phyloP scores from a whole-genome alignment of 2,888 invertebrate genomes.

The Andrena minutula region DNA sequence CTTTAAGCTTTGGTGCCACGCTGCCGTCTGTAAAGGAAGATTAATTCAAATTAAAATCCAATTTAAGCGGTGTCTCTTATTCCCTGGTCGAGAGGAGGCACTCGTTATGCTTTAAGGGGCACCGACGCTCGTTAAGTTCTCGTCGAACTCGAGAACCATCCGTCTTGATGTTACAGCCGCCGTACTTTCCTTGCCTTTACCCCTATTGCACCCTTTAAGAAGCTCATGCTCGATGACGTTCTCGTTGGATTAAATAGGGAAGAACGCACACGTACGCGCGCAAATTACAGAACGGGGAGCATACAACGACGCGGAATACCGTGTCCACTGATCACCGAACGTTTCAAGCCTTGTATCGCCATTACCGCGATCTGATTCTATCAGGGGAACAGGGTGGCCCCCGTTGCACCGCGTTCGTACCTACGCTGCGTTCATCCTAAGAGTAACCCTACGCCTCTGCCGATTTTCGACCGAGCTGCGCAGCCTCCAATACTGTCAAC shows the following conservation, averaged over 20 bases:
- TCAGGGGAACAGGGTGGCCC: constrained; percentile 20
- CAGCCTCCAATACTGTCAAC: too few relatives aligned
- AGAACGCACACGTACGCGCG: neutral
- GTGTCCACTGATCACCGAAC: constrained; percentile 40
- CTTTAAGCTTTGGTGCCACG: constrained; percentile 53
- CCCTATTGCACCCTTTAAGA: neutral
- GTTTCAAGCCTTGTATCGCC: constrained; percentile 31
- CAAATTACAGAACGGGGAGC: too few relatives aligned
- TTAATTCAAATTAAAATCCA: constrained; percentile 75
- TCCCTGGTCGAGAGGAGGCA: constrained; percentile 54
- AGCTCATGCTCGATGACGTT: constrained; percentile 16
- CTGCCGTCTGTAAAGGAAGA: constrained; percentile 66
- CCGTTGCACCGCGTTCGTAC: constrained; percentile 17
- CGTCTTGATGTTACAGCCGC: constrained; percentile 56
- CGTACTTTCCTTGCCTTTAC: constrained; percentile 29
- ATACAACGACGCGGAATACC: constrained; percentile 8
- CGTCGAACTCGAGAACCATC: constrained; percentile 62
- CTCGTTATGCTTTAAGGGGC: constrained; percentile 70
- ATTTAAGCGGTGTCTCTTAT: constrained; percentile 66
- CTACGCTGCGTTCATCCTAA: neutral
- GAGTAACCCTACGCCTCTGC: too few relatives aligned
- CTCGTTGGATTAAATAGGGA: neutral
- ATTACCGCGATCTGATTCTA: constrained; percentile 62
- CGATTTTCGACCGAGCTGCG: too few relatives aligned
- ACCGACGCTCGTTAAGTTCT: constrained; percentile 71